Percentiles rank a stretch among this genome's conserved stretches.
Conservation (phyloP, 2,113 vertebrate species). For the Lamprotornis superbus region DNA sequence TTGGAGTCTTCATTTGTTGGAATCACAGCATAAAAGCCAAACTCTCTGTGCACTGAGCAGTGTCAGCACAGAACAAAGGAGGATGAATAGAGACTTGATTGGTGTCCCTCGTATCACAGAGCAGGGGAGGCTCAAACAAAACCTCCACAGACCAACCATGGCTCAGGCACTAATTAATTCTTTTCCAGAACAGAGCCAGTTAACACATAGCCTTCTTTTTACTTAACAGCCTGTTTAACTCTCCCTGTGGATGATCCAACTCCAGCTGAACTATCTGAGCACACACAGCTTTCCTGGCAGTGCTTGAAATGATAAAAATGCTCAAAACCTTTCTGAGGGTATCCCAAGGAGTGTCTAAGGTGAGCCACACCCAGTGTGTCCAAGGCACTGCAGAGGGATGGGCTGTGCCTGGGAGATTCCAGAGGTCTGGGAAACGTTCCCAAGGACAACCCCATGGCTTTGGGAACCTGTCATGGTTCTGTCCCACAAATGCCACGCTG, state of each 20-base stretch:
- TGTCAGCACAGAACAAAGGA: neutral
- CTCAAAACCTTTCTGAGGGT: neutral
- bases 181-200: neutral
- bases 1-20: neutral
- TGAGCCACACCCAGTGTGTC: neutral
- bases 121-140: neutral
- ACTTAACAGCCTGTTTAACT: neutral
- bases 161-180: neutral
- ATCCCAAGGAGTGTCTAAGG: neutral
- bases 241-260: neutral
- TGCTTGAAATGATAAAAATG: neutral
- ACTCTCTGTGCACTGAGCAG: neutral
- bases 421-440: neutral
- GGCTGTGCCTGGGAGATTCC: accelerated
- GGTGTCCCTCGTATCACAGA: neutral
- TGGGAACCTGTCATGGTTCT: neutral
- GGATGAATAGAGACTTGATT: neutral
- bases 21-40: neutral
- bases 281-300: neutral
- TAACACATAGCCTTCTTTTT: neutral
- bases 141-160: neutral
- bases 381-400: neutral
- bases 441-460: neutral
- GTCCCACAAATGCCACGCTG: accelerated
- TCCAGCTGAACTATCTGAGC: neutral